These are phyloP conservation scores for Falco concolor DNA, from an alignment of 2,797 vertebrate genomes.

Conservation along the genomic window DNA sequence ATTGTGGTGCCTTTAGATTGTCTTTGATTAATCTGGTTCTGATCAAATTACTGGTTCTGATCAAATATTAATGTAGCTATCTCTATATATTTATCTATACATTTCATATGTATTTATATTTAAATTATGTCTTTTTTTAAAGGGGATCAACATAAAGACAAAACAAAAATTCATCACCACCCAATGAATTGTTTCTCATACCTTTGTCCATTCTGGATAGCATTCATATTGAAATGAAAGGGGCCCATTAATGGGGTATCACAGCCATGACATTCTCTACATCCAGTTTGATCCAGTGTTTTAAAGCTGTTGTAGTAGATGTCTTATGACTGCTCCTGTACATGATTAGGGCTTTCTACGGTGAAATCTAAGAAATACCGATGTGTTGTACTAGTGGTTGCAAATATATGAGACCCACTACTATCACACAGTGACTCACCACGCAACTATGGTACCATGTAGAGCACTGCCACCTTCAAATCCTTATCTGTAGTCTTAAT, in stretches of 20 bases:
- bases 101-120: conserved; percentile 22
- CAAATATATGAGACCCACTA: background rate
- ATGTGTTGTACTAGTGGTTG: background rate
- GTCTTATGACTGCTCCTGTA: background rate
- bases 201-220: background rate
- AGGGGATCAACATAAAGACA: conserved; percentile 40
- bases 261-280: background rate
- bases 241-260: background rate
- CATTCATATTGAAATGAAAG: background rate
- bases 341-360: background rate
- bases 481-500: background rate
- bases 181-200: background rate
- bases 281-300: background rate
- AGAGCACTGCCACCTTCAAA: background rate
- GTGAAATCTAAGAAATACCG: background rate
- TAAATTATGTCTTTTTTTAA: conserved; percentile 12
- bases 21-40: background rate
- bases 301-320: background rate
- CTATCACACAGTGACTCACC: background rate
- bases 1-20: background rate
- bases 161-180: background rate
- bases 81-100: background rate
- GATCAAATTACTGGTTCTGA: background rate
- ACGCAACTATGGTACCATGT: background rate
- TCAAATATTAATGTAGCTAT: background rate